Base-by-base conservation (phyloP, 2,797 vertebrate genomes). In the Iguana delicatissima region DNA sequence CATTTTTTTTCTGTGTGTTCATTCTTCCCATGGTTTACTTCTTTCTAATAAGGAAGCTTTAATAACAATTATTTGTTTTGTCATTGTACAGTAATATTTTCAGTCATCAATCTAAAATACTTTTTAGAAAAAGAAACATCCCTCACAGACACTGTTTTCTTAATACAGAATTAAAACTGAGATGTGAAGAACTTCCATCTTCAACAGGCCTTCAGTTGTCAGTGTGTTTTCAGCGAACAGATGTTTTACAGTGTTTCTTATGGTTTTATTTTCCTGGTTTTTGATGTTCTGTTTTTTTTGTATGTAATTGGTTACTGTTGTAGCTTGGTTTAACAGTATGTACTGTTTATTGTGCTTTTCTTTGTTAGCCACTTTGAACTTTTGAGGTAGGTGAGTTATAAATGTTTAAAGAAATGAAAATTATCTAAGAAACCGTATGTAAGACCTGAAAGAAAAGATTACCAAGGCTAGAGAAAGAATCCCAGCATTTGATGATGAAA, bases 1-100 rank as follows among this genome's bases (percentile, higher is more conserved):
- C 59, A 18, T 83, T 87, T 22, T 69, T 64, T 4, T 4, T 62
- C 32, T 7, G 0, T 0, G 13, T 20, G 2, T 9, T 55, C 0
- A 0, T 84, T 80, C 89, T 26, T 35, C 0, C 32, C 55, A 13
- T 76, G 50, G 89, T 3, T 73, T 89, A 74, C 62, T 80, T 59
- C 4, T 59, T 0, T 0, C 46, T 0, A 29, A 18, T 35, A 0
- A 0, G 46, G 10, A 50, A 0, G 62, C 64, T 50, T 84, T 87
- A 6, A 12, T 20, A 46, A 84, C 69, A 35, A 57, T 82, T 32
- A 42, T 57, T 42, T 82, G 42, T 83, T 83, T 89, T 74, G 13
- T 32, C 67, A 3, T 46, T 84, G 2, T n/a, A 52, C 55, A 32
- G 0, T 50, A 14, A 73, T 42, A 26, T 84, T 0, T 0, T 92